Evolutionary conservation across 2,113 vertebrate species (phyloP), one percentile per base, ranked within the genome.

Genomic region (Periophthalmus modestus): DNA sequence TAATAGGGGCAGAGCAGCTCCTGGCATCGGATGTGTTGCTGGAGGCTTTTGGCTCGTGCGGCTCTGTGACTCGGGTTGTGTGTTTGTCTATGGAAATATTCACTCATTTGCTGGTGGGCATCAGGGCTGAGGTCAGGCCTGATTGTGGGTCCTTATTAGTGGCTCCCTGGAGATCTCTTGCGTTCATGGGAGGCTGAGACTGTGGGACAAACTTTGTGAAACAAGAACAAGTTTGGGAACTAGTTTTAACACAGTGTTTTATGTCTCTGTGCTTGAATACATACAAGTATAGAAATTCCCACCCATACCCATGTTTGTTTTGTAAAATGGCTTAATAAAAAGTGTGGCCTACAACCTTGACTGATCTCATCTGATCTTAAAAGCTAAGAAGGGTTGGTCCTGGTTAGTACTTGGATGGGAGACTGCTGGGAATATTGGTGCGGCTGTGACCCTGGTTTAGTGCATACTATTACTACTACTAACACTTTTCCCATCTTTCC

Each of bases 141-240:
- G 66, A 75, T 52, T 14, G 34, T 10, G 82, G 81, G 69, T 71
- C 85, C 85, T 91, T 77, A 77, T 91, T 91, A 85, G 83, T 78
- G 73, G 79, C 76, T 69, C 85, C 78, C 82, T 48, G 58, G 72
- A 54, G 66, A 72, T 77, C 68, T 58, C 72, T 71, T 47, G 54
- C 68, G 34, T 34, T 68, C 62, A 78, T 52, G 71, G 77, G 68
- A 52, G 75, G 55, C 55, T 61, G 61, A 54, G 33, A 71, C 74
- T 59, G 15, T 71, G 58, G 52, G 39, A 59, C 2, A 50, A 16
- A 7, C n/a, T 13, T 39, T 62, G 39, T 58, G 50, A 43, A 10
- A 10, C 52, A 24, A 19, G 11, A 24, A 65, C 18, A 23, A 72
- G 67, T 39, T 72, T 63, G 69, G 50, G 74, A 85, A 73, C 6